Evolutionary conservation across 2,113 vertebrate genomes (phyloP), one percentile per base, ranked within the genome.

Genomic region (Neomonachus schauinslandi): DNA sequence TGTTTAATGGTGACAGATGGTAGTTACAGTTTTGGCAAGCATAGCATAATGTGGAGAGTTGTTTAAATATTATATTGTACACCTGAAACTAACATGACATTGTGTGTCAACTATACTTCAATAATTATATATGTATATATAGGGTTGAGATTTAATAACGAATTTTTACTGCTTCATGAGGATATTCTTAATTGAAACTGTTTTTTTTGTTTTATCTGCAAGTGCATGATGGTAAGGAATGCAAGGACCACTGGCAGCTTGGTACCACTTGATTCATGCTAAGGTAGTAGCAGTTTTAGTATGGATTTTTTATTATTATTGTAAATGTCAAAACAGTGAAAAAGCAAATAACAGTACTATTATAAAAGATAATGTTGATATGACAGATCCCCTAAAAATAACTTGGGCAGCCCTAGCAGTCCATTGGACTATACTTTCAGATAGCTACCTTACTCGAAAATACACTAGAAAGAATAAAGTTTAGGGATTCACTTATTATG

Each of bases 381-480:
- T 28, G 36, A 69, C 3, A 15, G 2, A 63, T 26, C 2, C 10
- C 4, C 7, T 59, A 4, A 49, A 81, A 74, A 55, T 36, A 53
- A 71, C 1, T 21, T 24, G 4, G 36, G 2, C 0, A 49, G 26
- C 1, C 4, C 22, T 14, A 65, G 31, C 6, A 24, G 4, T 72
- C 49, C 28, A 90, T 3, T 61, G 19, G n/a, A 59, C 10, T 3
- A 31, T 5, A 72, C 5, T 33, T 21, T 9, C 39, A 86, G 16
- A 28, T 2, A 77, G 4, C 31, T 55, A 21, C 9, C 26, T 92
- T 61, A 28, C 89, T 79, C 13, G 49, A n/a, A 89, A 28, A 72
- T 28, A n/a, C 7, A 22, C 1, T 46, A 19, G 3, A 33, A 46
- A 80, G 5, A 96, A 77, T 63, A 49, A 90, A 80, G 11, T 81